Evolutionary conservation across 2,113 vertebrate species (phyloP).

Genomic region (Odontophorus gujanensis): DNA sequence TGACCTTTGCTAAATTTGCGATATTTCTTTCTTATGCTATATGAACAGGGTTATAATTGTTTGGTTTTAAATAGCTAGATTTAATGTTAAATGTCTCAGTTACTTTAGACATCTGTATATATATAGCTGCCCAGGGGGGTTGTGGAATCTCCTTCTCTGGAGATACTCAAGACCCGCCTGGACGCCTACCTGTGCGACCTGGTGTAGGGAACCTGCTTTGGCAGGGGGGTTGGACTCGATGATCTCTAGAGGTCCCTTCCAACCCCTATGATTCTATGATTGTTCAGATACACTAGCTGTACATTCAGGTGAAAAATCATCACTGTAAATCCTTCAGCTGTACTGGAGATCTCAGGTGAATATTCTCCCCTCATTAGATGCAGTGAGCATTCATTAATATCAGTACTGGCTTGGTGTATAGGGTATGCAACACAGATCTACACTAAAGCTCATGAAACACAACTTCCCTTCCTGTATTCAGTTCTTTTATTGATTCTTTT

Average conservation of each 20-base stretch:
- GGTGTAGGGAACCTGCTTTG: too few relatives aligned
- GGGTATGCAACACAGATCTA: background rate
- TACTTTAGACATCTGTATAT: background rate
- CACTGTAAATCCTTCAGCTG: background rate
- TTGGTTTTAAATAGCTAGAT: background rate
- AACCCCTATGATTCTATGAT: too few relatives aligned
- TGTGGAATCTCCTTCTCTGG: too few relatives aligned
- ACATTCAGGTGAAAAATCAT: background rate
- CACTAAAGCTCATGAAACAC: background rate
- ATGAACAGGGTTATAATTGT: background rate
- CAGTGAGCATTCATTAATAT: background rate
- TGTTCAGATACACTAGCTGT: background rate
- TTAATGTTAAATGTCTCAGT: background rate
- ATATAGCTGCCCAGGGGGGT: too few relatives aligned
- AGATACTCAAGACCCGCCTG: too few relatives aligned
- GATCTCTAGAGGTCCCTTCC: too few relatives aligned
- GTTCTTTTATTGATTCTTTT: constrained; percentile 19
- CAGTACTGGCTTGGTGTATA: background rate
- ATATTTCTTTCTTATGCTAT: background rate
- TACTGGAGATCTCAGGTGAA: background rate
- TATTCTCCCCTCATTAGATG: background rate
- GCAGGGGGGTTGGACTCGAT: too few relatives aligned
- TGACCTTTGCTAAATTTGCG: background rate
- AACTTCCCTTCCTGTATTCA: background rate
- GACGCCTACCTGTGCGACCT: too few relatives aligned